Evolutionary conservation across 2,113 vertebrate genomes (phyloP).

Genomic region (Tyto alba): DNA sequence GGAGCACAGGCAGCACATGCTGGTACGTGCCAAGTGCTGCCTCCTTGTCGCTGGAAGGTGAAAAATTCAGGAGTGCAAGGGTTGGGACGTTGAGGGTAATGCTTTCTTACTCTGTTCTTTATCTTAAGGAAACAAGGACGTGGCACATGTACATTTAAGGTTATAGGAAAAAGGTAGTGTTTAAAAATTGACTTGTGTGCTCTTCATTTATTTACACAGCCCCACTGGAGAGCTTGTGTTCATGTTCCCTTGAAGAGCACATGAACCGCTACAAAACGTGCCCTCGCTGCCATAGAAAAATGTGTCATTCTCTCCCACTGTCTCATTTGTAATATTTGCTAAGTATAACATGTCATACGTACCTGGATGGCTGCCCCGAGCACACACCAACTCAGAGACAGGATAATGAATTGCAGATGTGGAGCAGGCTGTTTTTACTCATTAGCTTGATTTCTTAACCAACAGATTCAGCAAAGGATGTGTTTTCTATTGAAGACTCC

Average conservation of each 20-base stretch:
- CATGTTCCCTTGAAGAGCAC: not conserved
- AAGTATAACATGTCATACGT: not conserved
- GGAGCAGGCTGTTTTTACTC: constrained; percentile 41
- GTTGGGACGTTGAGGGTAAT: not conserved
- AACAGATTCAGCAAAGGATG: constrained; percentile 37
- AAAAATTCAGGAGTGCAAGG: not conserved
- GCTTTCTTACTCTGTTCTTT: not conserved
- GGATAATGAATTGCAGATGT: constrained; percentile 56
- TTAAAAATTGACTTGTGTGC: not conserved
- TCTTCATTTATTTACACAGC: not conserved
- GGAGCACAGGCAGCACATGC: not conserved
- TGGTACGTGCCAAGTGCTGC: rapidly evolving
- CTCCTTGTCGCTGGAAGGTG: not conserved
- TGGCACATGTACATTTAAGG: not conserved
- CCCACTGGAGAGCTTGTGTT: not conserved
- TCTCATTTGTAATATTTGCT: constrained; percentile 1
- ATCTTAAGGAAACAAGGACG: not conserved
- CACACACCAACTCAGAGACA: not conserved
- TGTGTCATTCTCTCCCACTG: not conserved
- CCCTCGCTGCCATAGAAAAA: not conserved
- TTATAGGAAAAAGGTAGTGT: not conserved
- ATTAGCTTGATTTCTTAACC: constrained; percentile 57
- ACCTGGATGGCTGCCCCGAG: constrained; percentile 49
- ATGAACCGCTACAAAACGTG: not conserved
- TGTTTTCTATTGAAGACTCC: constrained; percentile 19